phyloP scores from a whole-genome alignment of 2,888 invertebrate genomes.

The Drosophila melanocephala region DNA sequence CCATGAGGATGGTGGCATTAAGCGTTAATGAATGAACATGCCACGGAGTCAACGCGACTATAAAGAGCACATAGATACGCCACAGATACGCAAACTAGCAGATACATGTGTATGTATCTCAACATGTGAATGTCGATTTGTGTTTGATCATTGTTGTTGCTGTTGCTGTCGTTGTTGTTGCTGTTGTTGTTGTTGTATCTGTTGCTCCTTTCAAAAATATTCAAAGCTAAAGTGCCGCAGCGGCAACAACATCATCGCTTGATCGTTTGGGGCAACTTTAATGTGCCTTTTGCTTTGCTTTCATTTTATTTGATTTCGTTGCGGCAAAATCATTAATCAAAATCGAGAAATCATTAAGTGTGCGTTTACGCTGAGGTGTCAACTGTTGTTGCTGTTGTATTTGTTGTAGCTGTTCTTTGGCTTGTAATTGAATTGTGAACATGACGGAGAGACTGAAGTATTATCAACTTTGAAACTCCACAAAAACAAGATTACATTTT shows the following conservation, averaged over 20 bases:
- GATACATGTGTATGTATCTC: conserved; percentile 16
- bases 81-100: conserved; percentile 6
- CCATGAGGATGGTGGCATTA: conserved; percentile 53
- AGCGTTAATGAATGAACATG: conserved; percentile 69
- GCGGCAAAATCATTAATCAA: conserved; percentile 70
- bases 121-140: conserved; percentile 7
- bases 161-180: not conserved
- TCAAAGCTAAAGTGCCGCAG: conserved; percentile 71
- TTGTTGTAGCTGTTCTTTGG: conserved; percentile 57
- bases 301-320: conserved; percentile 55
- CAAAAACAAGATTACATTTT: conserved; percentile 62
- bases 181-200: not conserved
- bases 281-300: conserved; percentile 37
- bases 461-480: conserved; percentile 21
- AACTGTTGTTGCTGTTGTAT: conserved; percentile 35
- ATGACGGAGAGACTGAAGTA: conserved; percentile 35
- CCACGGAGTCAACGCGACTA: conserved; percentile 23
- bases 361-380: conserved; percentile 67
- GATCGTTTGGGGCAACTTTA: conserved; percentile 46
- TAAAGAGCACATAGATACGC: not conserved
- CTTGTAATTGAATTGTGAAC: conserved; percentile 80
- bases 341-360: conserved; percentile 74
- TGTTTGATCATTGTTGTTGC: not conserved
- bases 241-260: conserved; percentile 26
- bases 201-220: conserved; percentile 60